Conservation (phyloP, 2,113 vertebrate species). For the Bos taurus region DNA sequence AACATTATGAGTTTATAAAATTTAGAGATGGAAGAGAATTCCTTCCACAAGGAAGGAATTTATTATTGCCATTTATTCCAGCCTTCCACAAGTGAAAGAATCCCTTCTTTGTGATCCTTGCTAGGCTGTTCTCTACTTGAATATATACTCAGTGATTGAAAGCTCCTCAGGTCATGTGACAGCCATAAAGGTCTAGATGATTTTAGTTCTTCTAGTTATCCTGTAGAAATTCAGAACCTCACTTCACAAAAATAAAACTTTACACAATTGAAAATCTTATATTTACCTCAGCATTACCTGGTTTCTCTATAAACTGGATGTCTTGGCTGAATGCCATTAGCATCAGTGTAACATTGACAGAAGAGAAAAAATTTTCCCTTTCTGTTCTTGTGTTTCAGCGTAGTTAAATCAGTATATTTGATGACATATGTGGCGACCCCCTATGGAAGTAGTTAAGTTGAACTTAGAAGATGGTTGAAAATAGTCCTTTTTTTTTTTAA, state of each 20-base stretch:
- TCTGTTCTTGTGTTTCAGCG: neutral
- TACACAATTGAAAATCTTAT: neutral
- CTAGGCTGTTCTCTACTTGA: neutral
- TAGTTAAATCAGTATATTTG: neutral
- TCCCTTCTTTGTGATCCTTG: neutral
- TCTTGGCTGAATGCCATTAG: neutral
- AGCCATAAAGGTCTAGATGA: neutral
- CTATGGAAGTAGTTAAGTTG: neutral
- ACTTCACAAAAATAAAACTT: neutral
- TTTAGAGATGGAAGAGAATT: neutral
- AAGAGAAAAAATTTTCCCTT: neutral
- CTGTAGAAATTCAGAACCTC: neutral
- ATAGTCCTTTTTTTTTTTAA: neutral
- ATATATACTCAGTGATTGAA: neutral
- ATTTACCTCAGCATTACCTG: neutral
- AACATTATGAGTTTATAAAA: neutral
- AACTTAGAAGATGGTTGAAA: neutral
- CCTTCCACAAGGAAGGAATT: neutral
- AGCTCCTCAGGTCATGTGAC: neutral
- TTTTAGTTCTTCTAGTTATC: neutral
- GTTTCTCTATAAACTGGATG: neutral
- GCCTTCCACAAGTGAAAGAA: neutral
- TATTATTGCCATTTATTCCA: neutral
- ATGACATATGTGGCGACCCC: neutral
- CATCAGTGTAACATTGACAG: neutral